phyloP scores from a whole-genome alignment of 2,797 vertebrate genomes.

The Sarcoramphus papa region DNA sequence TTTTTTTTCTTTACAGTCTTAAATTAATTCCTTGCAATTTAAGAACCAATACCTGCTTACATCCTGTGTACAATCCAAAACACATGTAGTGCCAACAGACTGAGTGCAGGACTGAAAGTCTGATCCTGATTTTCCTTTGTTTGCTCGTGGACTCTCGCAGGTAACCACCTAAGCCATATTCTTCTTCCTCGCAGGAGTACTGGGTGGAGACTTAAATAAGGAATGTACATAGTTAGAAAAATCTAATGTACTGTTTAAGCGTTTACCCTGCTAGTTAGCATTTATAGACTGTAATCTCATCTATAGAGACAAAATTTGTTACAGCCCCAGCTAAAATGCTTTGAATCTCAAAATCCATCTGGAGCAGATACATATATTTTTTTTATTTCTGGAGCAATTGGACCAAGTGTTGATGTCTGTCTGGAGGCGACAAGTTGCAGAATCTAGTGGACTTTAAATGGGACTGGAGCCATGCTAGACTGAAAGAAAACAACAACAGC shows the following conservation, averaged over 20 bases:
- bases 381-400: not conserved
- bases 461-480: not conserved
- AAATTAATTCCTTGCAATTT: not conserved
- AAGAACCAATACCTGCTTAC: not conserved
- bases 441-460: not conserved
- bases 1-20: not conserved
- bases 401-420: not conserved
- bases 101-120: not conserved
- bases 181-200: not conserved
- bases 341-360: not conserved
- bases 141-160: not conserved
- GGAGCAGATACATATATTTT: not conserved
- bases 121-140: not conserved
- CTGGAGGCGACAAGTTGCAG: not conserved
- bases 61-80: not conserved
- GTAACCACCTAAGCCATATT: not conserved
- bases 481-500: not conserved
- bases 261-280: not conserved
- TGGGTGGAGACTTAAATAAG: not conserved
- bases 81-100: not conserved
- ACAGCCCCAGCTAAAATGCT: not conserved
- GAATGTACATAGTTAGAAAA: not conserved
- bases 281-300: not conserved
- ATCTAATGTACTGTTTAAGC: not conserved
- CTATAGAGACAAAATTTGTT: not conserved